phyloP scores from a whole-genome alignment of 1,140 invertebrate genomes.

The Theocolax elegans region DNA sequence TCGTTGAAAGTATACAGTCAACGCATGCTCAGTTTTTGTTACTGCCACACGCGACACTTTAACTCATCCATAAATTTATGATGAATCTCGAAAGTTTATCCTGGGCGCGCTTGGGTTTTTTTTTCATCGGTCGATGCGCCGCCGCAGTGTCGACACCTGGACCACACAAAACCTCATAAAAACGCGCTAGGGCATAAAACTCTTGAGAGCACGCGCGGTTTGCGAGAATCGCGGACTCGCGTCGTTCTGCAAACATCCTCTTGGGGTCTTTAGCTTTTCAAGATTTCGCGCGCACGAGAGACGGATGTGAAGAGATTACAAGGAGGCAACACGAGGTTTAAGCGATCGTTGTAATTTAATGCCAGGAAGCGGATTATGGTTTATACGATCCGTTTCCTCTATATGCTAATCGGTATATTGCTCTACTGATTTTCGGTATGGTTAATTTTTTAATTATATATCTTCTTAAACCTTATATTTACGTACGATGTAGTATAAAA shows the following conservation, averaged over 20 bases:
- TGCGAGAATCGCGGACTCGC: constrained; percentile 22
- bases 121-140: not conserved
- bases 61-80: constrained; percentile 21
- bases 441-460: no score
- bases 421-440: no score
- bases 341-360: constrained; percentile 12
- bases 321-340: constrained; percentile 1
- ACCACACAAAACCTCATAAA: constrained; percentile 7
- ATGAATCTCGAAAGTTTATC: constrained; percentile 30
- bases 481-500: no score
- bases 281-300: constrained; percentile 4
- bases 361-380: constrained; percentile 24
- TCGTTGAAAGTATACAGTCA: not conserved
- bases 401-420: not conserved
- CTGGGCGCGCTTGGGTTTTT: not conserved
- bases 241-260: constrained; percentile 49
- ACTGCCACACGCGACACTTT: not conserved
- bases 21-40: not conserved
- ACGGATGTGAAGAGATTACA: constrained; percentile 16
- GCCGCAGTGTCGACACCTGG: not conserved
- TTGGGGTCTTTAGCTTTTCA: constrained; percentile 30
- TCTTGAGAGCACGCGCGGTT: not conserved
- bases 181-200: constrained; percentile 7
- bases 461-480: no score
- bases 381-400: constrained; percentile 11